Conservation (phyloP, 2,113 vertebrate genomes). For the Mobula hypostoma region DNA sequence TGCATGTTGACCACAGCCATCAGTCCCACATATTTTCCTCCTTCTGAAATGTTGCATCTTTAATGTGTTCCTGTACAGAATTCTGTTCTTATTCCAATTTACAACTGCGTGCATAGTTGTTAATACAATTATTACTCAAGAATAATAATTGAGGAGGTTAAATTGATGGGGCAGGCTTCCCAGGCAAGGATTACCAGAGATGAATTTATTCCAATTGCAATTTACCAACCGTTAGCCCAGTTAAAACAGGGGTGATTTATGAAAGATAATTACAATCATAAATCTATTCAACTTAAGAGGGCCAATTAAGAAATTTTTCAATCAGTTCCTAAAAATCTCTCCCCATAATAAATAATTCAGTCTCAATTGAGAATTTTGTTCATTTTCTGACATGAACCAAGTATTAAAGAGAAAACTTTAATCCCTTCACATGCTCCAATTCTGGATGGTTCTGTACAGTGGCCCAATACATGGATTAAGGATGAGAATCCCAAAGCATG, state of each 20-base stretch:
- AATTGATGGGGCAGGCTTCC: neutral
- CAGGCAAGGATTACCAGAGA: slow-evolving; percentile 8
- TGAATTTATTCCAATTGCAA: slow-evolving; percentile 22
- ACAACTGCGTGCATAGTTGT: neutral
- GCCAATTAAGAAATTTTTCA: neutral
- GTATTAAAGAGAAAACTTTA: neutral
- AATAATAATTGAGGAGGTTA: slow-evolving; percentile 28
- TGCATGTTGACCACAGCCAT: neutral
- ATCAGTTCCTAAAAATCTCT: neutral
- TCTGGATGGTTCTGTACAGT: neutral
- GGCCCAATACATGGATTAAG: too few relatives aligned
- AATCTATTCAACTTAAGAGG: slow-evolving; percentile 30
- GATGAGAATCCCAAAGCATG: too few relatives aligned
- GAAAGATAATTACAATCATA: slow-evolving; percentile 28
- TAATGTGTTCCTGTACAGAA: neutral
- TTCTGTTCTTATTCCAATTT: neutral
- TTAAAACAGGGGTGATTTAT: neutral
- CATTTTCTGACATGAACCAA: neutral
- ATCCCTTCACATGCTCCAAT: neutral
- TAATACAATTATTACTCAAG: neutral
- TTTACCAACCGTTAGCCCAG: slow-evolving; percentile 14
- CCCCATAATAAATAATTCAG: neutral
- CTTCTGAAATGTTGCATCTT: neutral
- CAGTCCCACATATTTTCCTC: neutral
- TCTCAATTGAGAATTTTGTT: slow-evolving; percentile 1